These are phyloP conservation scores for Oreocharis arfaki DNA, from an alignment of 2,113 vertebrate genomes.

Conservation along the genomic window DNA sequence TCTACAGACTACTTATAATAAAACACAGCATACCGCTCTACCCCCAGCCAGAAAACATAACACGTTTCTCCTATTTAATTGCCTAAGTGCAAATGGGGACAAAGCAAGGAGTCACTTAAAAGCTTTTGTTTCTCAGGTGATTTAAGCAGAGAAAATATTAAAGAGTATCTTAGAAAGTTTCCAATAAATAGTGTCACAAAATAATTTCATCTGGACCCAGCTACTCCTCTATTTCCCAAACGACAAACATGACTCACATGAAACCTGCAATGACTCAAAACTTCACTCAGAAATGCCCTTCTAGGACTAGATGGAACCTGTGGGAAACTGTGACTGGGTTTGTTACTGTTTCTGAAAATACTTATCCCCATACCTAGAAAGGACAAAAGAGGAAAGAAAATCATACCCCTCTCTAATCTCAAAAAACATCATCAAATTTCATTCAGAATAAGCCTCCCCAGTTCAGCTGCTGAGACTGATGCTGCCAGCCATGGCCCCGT, in stretches of 20 bases:
- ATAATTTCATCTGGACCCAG: background rate
- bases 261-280: background rate
- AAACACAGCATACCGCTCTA: background rate
- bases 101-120: background rate
- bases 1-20: background rate
- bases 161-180: background rate
- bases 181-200: background rate
- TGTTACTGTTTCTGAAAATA: background rate
- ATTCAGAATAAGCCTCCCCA: background rate
- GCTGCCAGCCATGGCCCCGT: background rate
- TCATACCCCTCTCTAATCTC: background rate
- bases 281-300: background rate
- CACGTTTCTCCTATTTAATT: background rate
- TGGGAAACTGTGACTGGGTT: accelerated
- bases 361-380: background rate
- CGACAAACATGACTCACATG: background rate
- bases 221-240: background rate
- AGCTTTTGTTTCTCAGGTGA: background rate
- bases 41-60: background rate
- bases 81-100: background rate
- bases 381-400: background rate
- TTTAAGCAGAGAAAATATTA: background rate
- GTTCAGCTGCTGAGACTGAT: background rate
- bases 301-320: background rate
- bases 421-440: background rate